These are phyloP conservation scores for Gavialis gangeticus DNA, from an alignment of 2,113 vertebrate species.

Conservation along the genomic window DNA sequence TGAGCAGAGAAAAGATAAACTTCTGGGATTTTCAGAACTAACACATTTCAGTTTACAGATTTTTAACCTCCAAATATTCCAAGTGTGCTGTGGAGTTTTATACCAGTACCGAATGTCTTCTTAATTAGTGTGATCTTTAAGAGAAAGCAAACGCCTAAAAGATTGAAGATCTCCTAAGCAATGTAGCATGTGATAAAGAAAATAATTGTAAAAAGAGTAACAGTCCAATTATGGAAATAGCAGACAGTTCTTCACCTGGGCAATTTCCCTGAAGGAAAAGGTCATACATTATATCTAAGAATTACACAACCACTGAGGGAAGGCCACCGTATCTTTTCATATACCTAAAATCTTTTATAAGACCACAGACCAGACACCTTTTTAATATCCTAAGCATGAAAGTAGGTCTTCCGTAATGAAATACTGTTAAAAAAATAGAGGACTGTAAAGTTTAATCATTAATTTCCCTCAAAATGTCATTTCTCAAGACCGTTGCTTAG, in stretches of 20 bases:
- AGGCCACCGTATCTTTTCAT: not conserved
- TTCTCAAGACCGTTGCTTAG: not conserved
- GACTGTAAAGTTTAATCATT: not conserved
- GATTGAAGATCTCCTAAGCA: not conserved
- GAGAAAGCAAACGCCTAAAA: not conserved
- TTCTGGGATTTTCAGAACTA: not conserved
- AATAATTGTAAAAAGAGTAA: not conserved
- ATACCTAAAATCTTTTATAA: constrained; percentile 8
- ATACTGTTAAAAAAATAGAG: not conserved
- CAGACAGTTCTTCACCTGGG: not conserved
- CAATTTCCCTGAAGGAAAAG: constrained; percentile 3
- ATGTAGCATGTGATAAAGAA: not conserved
- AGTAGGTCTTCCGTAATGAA: not conserved
- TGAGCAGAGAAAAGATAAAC: not conserved
- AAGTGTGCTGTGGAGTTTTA: not conserved
- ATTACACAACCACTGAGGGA: not conserved
- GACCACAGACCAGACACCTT: not conserved
- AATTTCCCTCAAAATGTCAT: not conserved
- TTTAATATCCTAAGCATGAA: not conserved
- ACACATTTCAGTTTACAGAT: not conserved
- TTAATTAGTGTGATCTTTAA: not conserved
- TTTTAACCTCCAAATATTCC: not conserved
- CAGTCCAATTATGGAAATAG: not conserved
- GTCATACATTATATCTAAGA: not conserved
- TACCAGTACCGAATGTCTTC: not conserved